Evolutionary conservation across 2,797 vertebrate species (phyloP).

Genomic region (Uromys caudimaculatus): DNA sequence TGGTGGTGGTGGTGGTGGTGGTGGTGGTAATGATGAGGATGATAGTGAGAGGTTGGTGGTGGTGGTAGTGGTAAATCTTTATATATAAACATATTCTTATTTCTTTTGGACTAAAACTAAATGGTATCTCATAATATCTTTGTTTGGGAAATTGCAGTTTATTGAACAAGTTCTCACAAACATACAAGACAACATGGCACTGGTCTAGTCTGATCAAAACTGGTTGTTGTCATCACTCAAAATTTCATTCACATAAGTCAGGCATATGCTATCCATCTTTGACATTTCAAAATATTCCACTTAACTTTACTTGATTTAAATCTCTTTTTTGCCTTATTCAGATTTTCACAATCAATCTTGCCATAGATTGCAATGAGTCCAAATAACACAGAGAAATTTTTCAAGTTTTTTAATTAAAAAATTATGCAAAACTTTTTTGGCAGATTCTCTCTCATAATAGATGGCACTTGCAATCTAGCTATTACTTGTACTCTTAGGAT

Average conservation of each 20-base stretch:
- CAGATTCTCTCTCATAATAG: conserved; percentile 56
- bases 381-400: conserved; percentile 45
- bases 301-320: conserved; percentile 72
- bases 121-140: neutral
- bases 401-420: conserved; percentile 72
- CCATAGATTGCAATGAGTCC: conserved; percentile 2
- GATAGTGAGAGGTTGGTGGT: neutral
- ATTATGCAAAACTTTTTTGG: conserved; percentile 32
- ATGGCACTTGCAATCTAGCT: neutral
- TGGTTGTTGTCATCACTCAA: conserved; percentile 6
- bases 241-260: neutral
- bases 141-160: neutral
- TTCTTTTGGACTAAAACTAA: conserved; percentile 41
- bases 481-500: conserved; percentile 60
- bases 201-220: neutral
- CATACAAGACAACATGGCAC: neutral
- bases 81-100: neutral
- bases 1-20: neutral
- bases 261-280: neutral
- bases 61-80: neutral
- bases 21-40: neutral
- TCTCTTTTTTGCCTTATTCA: conserved; percentile 36
- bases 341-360: conserved; percentile 63
- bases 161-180: conserved; percentile 13
- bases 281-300: conserved; percentile 54